Percentiles rank a stretch among this genome's conserved stretches.
Evolutionary conservation across 2,888 invertebrate genomes (phyloP).

Genomic region (Neoscelio sp.): DNA sequence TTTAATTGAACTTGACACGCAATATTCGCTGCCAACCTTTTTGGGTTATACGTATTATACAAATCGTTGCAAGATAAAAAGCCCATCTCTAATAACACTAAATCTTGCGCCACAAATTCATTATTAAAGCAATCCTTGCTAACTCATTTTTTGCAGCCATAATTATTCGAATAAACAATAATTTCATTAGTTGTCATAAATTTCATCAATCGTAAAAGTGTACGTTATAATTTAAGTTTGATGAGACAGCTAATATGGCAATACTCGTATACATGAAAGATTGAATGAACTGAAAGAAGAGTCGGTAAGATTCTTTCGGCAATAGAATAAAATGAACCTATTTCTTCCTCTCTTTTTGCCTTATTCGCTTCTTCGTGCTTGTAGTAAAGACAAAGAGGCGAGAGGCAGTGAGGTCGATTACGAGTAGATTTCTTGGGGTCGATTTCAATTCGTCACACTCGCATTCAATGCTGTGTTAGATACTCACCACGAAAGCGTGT

Average conservation of each 20-base stretch:
- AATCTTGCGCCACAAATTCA: slow-evolving; percentile 42
- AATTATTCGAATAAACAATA: slow-evolving; percentile 46
- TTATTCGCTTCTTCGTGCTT: slow-evolving; percentile 38
- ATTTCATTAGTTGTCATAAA: slow-evolving; percentile 59
- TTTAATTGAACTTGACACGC: slow-evolving; percentile 13
- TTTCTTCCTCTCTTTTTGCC: slow-evolving; percentile 45
- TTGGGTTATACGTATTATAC: slow-evolving; percentile 42
- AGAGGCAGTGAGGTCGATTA: slow-evolving; percentile 57
- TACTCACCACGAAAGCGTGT: slow-evolving; percentile 71
- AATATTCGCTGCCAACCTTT: slow-evolving; percentile 45
- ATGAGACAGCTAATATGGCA: slow-evolving; percentile 57
- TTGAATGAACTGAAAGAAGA: slow-evolving; percentile 46
- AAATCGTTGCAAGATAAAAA: slow-evolving; percentile 36
- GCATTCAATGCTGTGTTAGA: slow-evolving; percentile 68
- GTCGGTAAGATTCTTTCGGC: slow-evolving; percentile 41
- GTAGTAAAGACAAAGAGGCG: slow-evolving; percentile 61
- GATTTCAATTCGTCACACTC: slow-evolving; percentile 66
- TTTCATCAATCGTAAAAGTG: slow-evolving; percentile 58
- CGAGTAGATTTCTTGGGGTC: slow-evolving; percentile 56
- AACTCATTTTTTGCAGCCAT: slow-evolving; percentile 49
- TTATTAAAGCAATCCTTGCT: slow-evolving; percentile 58
- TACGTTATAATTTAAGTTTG: slow-evolving; percentile 56
- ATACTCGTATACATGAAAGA: slow-evolving; percentile 25
- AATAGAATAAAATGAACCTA: slow-evolving; percentile 50
- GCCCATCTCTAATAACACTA: slow-evolving; percentile 19